These are phyloP conservation scores for Gnathonemus echidnorhynchus DNA, from an alignment of 2,113 vertebrate genomes.

Conservation along the genomic window DNA sequence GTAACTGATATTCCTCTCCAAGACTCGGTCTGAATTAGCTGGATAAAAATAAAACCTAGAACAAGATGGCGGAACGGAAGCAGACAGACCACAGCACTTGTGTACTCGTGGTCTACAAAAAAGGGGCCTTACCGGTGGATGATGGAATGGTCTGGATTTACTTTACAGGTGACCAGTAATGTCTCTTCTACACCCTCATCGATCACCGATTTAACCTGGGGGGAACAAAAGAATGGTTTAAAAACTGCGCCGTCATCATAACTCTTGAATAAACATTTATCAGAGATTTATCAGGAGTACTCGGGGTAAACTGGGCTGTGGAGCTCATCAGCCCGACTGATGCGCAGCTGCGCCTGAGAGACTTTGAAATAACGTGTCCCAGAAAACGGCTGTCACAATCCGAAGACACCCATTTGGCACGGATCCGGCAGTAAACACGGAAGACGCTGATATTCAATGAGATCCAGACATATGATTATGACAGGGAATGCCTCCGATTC, in stretches of 20 bases:
- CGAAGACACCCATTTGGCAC: neutral
- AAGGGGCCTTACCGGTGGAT: constrained; percentile 12
- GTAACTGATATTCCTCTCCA: constrained; percentile 8
- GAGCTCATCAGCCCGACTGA: neutral
- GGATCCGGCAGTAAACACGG: neutral
- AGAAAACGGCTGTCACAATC: neutral
- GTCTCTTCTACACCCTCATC: constrained; percentile 12
- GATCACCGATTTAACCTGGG: constrained; percentile 1
- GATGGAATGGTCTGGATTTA: constrained; percentile 11
- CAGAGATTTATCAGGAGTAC: neutral
- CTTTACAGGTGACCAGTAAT: neutral
- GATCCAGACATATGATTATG: neutral
- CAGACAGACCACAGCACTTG: neutral
- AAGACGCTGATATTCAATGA: neutral
- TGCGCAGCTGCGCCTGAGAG: neutral
- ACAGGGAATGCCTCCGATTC: neutral
- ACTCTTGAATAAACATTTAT: neutral
- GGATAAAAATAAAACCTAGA: neutral
- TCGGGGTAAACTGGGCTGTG: neutral
- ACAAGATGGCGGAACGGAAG: neutral
- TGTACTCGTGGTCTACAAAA: neutral
- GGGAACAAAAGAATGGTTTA: neutral
- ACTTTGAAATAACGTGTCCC: neutral
- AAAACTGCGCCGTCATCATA: neutral
- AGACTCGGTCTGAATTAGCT: neutral